These are phyloP conservation scores for Allolobophora icterica DNA, from an alignment of 2,888 invertebrate species.

Conservation along the genomic window DNA sequence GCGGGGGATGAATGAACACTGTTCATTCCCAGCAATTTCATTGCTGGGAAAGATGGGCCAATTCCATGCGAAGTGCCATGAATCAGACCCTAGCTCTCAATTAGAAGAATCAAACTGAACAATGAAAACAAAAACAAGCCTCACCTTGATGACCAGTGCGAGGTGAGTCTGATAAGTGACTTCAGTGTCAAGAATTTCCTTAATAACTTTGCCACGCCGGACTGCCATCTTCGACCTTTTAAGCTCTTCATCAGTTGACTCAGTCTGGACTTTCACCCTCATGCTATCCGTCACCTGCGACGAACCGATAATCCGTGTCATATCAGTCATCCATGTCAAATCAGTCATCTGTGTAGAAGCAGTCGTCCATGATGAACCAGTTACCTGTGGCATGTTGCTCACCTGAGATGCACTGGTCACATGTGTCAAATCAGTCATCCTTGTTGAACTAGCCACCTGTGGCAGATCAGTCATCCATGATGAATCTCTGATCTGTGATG, in stretches of 20 bases:
- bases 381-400: no score
- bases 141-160: slow-evolving; percentile 72
- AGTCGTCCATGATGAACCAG: neutral
- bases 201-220: slow-evolving; percentile 68
- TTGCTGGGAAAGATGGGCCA: neutral
- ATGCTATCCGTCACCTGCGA: neutral
- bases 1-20: no score
- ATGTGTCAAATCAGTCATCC: neutral
- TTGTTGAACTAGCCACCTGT: neutral
- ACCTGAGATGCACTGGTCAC: neutral
- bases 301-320: neutral
- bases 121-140: neutral
- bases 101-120: neutral
- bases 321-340: neutral
- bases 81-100: neutral
- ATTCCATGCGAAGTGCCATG: neutral
- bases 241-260: neutral
- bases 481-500: neutral
- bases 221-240: slow-evolving; percentile 20
- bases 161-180: slow-evolving; percentile 75
- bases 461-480: neutral
- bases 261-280: neutral
- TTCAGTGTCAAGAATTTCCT: slow-evolving; percentile 77
- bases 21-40: no score
- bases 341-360: neutral